phyloP scores from a whole-genome alignment of 2,113 vertebrate species.

The Apodemus sylvaticus region DNA sequence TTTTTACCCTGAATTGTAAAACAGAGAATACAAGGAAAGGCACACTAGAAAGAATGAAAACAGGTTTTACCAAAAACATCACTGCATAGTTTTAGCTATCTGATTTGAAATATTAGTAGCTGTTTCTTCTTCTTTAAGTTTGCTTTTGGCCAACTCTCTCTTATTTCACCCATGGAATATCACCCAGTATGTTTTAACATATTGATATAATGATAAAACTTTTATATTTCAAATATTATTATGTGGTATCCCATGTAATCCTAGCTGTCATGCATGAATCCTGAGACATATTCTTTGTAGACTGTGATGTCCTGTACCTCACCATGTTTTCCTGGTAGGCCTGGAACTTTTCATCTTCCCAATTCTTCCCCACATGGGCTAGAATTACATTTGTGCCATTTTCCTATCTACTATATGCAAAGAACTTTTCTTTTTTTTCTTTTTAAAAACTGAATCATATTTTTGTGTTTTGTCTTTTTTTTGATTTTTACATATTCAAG shows the following conservation, averaged over 20 bases:
- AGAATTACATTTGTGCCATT: not conserved
- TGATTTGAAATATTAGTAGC: not conserved
- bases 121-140: not conserved
- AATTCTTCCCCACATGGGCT: not conserved
- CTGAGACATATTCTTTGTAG: not conserved
- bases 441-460: not conserved
- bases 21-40: not conserved
- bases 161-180: not conserved
- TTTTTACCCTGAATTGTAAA: not conserved
- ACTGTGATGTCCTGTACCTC: not conserved
- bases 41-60: not conserved
- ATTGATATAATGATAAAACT: not conserved
- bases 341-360: not conserved
- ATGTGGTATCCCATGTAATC: not conserved
- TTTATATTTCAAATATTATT: not conserved
- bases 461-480: not conserved
- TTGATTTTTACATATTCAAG: not conserved
- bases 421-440: not conserved
- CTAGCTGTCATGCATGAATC: no score
- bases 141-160: not conserved
- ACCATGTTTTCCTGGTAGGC: no score
- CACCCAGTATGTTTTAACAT: not conserved
- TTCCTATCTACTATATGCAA: not conserved
- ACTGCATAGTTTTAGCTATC: not conserved
- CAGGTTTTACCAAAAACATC: not conserved